Percentiles rank a stretch among this genome's conserved stretches.
Evolutionary conservation across 2,113 vertebrate species (phyloP).

Genomic region (Tamias sibiricus): DNA sequence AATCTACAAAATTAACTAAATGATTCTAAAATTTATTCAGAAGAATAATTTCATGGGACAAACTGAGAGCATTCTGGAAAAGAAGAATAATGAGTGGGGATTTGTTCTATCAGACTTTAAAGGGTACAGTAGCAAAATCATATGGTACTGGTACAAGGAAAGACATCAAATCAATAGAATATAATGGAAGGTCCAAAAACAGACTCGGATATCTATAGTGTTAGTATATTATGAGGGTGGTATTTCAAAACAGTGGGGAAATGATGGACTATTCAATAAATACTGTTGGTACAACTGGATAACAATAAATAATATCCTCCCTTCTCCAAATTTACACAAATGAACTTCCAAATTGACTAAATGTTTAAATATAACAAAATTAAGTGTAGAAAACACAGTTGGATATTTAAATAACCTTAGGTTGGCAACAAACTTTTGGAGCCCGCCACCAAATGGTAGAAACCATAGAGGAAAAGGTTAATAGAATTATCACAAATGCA

Average conservation of each 20-base stretch:
- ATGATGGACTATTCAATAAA: not conserved
- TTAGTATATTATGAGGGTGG: not conserved
- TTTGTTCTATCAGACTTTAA: not conserved
- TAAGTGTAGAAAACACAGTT: not conserved
- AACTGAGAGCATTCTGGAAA: conserved; percentile 4
- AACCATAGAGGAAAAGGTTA: not conserved
- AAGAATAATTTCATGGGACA: conserved; percentile 15
- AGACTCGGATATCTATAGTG: not conserved
- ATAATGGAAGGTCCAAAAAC: conserved; percentile 12
- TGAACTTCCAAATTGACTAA: not conserved
- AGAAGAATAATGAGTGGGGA: not conserved
- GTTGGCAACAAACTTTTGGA: not conserved
- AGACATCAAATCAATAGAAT: conserved; percentile 45
- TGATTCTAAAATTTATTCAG: not conserved
- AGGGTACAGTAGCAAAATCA: not conserved
- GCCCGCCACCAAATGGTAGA: not conserved
- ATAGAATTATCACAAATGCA: not conserved
- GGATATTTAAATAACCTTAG: not conserved
- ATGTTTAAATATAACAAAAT: not conserved
- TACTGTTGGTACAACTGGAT: not conserved
- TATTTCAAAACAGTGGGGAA: conserved; percentile 10
- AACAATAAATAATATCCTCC: not conserved
- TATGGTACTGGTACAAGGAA: not conserved
- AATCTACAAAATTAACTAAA: conserved; percentile 53
- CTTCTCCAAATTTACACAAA: not conserved